Base-by-base conservation (phyloP, 1,140 invertebrate species). In the Lasioglossum baleicum region DNA sequence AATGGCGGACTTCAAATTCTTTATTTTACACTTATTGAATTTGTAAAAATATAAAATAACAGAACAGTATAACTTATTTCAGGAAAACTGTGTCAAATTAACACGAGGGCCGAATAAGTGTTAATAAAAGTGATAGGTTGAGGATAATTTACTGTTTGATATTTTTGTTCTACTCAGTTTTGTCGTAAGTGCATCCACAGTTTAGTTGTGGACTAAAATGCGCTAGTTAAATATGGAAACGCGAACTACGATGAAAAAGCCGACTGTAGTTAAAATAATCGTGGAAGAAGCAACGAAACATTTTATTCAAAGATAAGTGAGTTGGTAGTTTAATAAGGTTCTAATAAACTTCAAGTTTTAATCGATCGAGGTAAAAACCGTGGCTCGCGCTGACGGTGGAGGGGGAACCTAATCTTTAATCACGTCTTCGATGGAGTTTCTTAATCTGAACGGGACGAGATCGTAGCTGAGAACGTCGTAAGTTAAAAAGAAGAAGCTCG, bases 351-450 rank as follows among this genome's bases (percentile, higher is more conserved):
- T 77, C 17, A 71, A 84, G 79, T 81, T 81, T 85, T 85, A 85
- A 85, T 81, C 83, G 83, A 84, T 81, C 68, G 70, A 31, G 79
- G 65, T 66, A 48, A 65, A 84, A 81, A 70, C 51, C 67, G 69
- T 77, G 70, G 65, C 56, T 80, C 56, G 35, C 56, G 44, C 48
- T 48, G 26, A 60, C 26, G 60, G 58, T 78, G 66, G 83, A 83
- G 73, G 70, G 58, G 65, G 51, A 60, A 83, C 61, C 83, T 76
- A 85, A 83, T 82, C 81, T 85, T 85, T 85, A 83, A 85, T 85
- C 84, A 82, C 76, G 83, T 72, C 73, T 83, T 85, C 81, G 81
- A 86, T 85, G 76, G 83, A 85, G 84, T 85, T 85, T 85, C 75
- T 80, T 86, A 86, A 86, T 86, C 83, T 74, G 77, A 77, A 74